Percentiles rank a stretch among this genome's conserved stretches.
Evolutionary conservation across 2,888 invertebrate genomes (phyloP).

Genomic region (Holacanthella duospinosa): DNA sequence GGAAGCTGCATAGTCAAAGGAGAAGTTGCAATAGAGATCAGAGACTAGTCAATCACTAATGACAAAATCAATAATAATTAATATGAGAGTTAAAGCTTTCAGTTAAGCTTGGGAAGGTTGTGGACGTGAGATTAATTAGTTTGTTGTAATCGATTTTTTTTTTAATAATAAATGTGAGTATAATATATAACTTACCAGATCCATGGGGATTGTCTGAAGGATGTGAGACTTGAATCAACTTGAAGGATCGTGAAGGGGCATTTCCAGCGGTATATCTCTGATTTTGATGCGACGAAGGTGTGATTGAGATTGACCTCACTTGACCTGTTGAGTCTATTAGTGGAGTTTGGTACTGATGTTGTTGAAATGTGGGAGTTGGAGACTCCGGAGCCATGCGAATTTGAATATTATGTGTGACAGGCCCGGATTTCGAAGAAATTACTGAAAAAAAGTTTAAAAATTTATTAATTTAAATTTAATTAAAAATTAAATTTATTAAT

Average conservation of each 20-base stretch:
- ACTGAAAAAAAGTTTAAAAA: neutral
- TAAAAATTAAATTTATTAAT: neutral
- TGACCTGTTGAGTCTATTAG: neutral
- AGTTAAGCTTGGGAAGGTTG: neutral
- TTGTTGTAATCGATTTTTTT: neutral
- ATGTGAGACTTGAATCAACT: slow-evolving; percentile 68
- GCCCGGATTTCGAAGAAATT: neutral
- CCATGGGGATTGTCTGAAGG: slow-evolving; percentile 45
- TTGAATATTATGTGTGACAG: slow-evolving; percentile 30
- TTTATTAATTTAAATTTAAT: neutral
- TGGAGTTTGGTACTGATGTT: slow-evolving; percentile 13
- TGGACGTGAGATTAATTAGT: neutral
- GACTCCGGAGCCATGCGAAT: slow-evolving; percentile 29
- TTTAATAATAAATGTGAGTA: neutral
- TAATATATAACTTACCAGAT: slow-evolving; percentile 43
- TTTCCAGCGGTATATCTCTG: slow-evolving; percentile 60
- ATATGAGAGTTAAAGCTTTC: neutral
- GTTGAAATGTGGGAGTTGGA: slow-evolving; percentile 20
- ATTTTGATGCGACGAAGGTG: slow-evolving; percentile 54
- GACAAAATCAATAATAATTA: slow-evolving; percentile 6
- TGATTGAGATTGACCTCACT: neutral
- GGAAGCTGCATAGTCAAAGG: slow-evolving; percentile 13
- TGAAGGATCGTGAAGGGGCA: slow-evolving; percentile 70
- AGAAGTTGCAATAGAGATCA: slow-evolving; percentile 7
- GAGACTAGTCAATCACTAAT: neutral